Evolutionary conservation across 2,888 invertebrate species (phyloP), one percentile per base, ranked within the genome.

Genomic region (Eustalomyia histrio): DNA sequence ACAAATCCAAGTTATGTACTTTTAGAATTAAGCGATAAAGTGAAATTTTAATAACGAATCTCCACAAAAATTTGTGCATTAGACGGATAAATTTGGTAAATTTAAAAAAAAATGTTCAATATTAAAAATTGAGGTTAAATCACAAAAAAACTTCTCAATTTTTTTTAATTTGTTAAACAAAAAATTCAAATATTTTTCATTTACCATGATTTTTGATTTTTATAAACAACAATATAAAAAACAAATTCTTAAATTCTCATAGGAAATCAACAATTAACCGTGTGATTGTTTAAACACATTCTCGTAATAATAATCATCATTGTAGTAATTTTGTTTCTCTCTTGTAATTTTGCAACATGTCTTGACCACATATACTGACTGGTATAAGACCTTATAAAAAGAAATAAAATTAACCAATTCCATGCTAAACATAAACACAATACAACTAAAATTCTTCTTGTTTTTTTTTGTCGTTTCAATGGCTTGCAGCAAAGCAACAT

Each of bases 261-360:
- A 78, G 67, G 74, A 81, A 81, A 78, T 75, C 57, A 71, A 43
- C 63, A 81, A 81, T 78, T 81, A 78, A 55, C 43, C 52, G 61
- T 61, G 61, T 67, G 71, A 75, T 58, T 71, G 50, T 81, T 78
- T 71, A 39, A 57, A 58, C 68, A 72, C 72, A 76, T 63, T 60
- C 18, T 35, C 6, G 7, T 12, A 43, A n/a, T 29, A 50, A 69
- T 58, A 18, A 52, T 39, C 29, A 58, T 64, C 63, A 47, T 68
- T 33, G 35, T 68, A 21, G 52, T 29, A 2, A 16, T 1, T 57
- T 24, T 50, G 35, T 18, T n/a, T n/a, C n/a, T 29, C 72, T 72
- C 55, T 53, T 16, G 12, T n/a, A n/a, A 14, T 47, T 47, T 47
- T 47, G 12, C 65, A 55, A 47, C 18, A 43, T 64, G 18, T n/a